Conservation (phyloP, 2,888 invertebrate species). For the Sphecodes monilicornis region DNA sequence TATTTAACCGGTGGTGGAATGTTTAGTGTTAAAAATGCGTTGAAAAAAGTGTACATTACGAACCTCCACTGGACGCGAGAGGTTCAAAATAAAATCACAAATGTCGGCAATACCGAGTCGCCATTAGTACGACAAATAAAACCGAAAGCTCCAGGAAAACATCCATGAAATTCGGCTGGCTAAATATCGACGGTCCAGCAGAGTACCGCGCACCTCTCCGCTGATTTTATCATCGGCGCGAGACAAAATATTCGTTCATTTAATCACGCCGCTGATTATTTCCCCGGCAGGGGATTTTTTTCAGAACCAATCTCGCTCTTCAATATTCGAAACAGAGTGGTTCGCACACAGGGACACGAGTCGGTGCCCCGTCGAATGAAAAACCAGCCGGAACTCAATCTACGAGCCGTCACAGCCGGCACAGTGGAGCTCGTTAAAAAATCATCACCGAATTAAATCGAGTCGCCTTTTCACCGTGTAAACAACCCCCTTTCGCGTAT, state of each 20-base stretch:
- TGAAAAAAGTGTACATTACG: not conserved
- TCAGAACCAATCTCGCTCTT: constrained; percentile 48
- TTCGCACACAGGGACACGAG: not conserved
- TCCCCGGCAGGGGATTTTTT: constrained; percentile 14
- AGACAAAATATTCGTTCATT: constrained; percentile 29
- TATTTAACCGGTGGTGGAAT: not conserved
- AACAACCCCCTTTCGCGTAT: constrained; percentile 78
- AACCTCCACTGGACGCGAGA: not conserved
- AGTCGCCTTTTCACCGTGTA: constrained; percentile 79
- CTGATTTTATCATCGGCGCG: not conserved
- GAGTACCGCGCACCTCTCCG: not conserved
- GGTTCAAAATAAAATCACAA: not conserved
- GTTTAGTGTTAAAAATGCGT: not conserved
- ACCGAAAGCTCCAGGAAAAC: not conserved
- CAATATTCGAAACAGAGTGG: constrained; percentile 36
- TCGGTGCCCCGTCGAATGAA: constrained; percentile 30
- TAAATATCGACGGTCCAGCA: not conserved
- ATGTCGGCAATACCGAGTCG: not conserved
- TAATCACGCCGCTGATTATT: constrained; percentile 45
- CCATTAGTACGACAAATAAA: not conserved
- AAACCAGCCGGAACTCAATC: constrained; percentile 52
- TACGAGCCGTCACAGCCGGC: constrained; percentile 49
- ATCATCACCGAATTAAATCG: constrained; percentile 84
- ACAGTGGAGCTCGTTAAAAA: constrained; percentile 81
- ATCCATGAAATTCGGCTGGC: no score